A percentile compares a stretch with the other conserved stretches of the same genome.
These are phyloP conservation scores for Dicranocentrus wangi DNA, from an alignment of 2,888 invertebrate genomes.

Conservation along the genomic window DNA sequence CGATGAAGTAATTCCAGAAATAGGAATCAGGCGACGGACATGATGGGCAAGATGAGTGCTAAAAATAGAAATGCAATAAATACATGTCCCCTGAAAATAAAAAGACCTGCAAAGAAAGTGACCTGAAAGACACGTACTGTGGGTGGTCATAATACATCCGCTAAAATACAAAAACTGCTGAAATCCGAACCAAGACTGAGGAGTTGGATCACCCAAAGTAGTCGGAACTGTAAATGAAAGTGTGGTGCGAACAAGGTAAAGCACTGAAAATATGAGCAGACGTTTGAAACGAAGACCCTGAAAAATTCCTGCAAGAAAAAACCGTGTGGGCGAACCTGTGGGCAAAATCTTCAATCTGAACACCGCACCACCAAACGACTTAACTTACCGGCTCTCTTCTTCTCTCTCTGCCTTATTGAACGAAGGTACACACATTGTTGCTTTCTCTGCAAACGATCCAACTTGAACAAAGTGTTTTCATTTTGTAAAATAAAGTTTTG, in stretches of 20 bases:
- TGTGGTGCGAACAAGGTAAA: too few relatives aligned
- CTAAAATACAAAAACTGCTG: too few relatives aligned
- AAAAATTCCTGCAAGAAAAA: too few relatives aligned
- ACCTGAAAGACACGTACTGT: slow-evolving; percentile 51
- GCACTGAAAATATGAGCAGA: too few relatives aligned
- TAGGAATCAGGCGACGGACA: slow-evolving; percentile 35
- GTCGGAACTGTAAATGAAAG: slow-evolving; percentile 39
- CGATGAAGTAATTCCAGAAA: too few relatives aligned
- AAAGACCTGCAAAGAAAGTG: slow-evolving; percentile 49
- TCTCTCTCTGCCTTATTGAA: slow-evolving; percentile 20
- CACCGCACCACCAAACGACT: slow-evolving; percentile 5
- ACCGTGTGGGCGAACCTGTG: not conserved
- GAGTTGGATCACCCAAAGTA: slow-evolving; percentile 9
- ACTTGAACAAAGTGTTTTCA: slow-evolving; percentile 49
- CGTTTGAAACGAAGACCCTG: slow-evolving; percentile 1
- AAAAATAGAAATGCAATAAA: slow-evolving; percentile 46
- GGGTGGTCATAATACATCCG: not conserved
- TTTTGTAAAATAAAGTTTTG: slow-evolving; percentile 63
- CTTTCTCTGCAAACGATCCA: slow-evolving; percentile 52
- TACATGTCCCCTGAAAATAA: slow-evolving; percentile 33
- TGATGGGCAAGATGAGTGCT: slow-evolving; percentile 54
- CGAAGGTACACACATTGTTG: slow-evolving; percentile 14
- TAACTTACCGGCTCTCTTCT: slow-evolving; percentile 32
- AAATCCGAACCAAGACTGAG: slow-evolving; percentile 31
- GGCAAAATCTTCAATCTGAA: not conserved